Evolutionary conservation across 2,797 vertebrate species (phyloP).

Genomic region (Brachyalestes nurse): DNA sequence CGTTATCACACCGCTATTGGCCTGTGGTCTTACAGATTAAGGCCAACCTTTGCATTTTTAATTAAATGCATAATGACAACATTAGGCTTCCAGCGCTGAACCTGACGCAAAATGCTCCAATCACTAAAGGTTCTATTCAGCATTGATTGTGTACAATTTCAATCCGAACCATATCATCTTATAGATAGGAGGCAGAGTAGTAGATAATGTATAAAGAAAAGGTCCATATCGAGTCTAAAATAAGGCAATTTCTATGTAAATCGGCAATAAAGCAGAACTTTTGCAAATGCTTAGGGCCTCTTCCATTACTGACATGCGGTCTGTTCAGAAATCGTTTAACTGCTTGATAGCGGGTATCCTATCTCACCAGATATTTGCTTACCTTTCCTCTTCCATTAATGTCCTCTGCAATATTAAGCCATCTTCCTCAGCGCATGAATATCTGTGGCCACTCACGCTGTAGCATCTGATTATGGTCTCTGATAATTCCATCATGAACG

Average conservation of each 20-base stretch:
- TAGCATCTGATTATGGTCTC: slow-evolving; percentile 94
- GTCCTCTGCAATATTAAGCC: slow-evolving; percentile 90
- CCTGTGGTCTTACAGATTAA: slow-evolving; percentile 60
- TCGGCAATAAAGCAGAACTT: slow-evolving; percentile 97
- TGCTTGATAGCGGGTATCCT: slow-evolving; percentile 93
- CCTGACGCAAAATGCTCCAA: slow-evolving; percentile 23
- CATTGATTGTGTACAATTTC: slow-evolving; percentile 58
- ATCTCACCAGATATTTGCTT: slow-evolving; percentile 94
- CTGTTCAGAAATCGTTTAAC: slow-evolving; percentile 93
- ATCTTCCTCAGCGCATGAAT: slow-evolving; percentile 91
- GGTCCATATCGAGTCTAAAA: slow-evolving; percentile 90
- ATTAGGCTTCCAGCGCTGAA: slow-evolving; percentile 31
- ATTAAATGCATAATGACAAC: slow-evolving; percentile 53
- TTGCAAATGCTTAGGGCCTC: slow-evolving; percentile 92
- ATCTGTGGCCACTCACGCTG: slow-evolving; percentile 84
- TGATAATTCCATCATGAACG: slow-evolving; percentile 91
- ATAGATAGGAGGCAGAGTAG: slow-evolving; percentile 66
- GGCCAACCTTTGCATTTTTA: slow-evolving; percentile 55
- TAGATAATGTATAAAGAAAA: slow-evolving; percentile 73
- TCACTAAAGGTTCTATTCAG: slow-evolving; percentile 43
- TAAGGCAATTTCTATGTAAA: slow-evolving; percentile 99
- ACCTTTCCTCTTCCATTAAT: slow-evolving; percentile 91
- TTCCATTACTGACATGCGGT: slow-evolving; percentile 92
- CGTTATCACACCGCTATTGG: slow-evolving; percentile 63
- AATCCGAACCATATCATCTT: slow-evolving; percentile 65